These are phyloP conservation scores for Platycheirus albimanus DNA, from an alignment of 2,888 invertebrate genomes.

Conservation along the genomic window DNA sequence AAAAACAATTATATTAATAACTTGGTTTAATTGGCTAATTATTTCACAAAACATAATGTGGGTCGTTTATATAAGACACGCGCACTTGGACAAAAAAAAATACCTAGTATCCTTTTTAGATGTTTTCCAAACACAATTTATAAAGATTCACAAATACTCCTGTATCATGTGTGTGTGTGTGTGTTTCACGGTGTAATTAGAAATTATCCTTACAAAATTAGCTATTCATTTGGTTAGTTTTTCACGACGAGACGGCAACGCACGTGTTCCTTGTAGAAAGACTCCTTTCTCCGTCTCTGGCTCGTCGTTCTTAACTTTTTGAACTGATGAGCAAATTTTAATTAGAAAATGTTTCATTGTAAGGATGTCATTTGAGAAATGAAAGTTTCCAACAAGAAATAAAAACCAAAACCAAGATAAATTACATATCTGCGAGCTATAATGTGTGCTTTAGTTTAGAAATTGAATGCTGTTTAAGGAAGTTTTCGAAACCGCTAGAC, in stretches of 20 bases:
- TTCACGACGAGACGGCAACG: too few species aligned
- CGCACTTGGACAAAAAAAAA: not conserved
- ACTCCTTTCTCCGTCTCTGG: not conserved
- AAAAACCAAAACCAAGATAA: not conserved
- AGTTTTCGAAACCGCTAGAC: too few species aligned
- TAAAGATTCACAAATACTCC: too few species aligned
- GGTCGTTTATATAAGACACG: not conserved
- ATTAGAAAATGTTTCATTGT: not conserved
- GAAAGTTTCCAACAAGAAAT: not conserved
- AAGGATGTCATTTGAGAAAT: not conserved
- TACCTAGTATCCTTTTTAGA: too few species aligned
- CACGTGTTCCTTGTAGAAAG: not conserved
- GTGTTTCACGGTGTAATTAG: constrained; percentile 43
- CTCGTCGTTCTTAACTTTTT: not conserved
- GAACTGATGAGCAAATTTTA: not conserved
- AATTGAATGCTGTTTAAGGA: too few species aligned
- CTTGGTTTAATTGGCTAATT: constrained; percentile 49
- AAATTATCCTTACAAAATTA: constrained; percentile 30
- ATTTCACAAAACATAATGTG: constrained; percentile 20
- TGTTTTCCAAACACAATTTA: too few species aligned
- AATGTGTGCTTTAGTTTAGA: too few species aligned
- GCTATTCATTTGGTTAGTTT: not conserved
- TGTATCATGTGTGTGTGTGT: too few species aligned
- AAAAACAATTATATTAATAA: constrained; percentile 32
- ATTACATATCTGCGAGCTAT: too few species aligned